Base-by-base conservation (phyloP, 2,113 vertebrate genomes). In the Micromys minutus region DNA sequence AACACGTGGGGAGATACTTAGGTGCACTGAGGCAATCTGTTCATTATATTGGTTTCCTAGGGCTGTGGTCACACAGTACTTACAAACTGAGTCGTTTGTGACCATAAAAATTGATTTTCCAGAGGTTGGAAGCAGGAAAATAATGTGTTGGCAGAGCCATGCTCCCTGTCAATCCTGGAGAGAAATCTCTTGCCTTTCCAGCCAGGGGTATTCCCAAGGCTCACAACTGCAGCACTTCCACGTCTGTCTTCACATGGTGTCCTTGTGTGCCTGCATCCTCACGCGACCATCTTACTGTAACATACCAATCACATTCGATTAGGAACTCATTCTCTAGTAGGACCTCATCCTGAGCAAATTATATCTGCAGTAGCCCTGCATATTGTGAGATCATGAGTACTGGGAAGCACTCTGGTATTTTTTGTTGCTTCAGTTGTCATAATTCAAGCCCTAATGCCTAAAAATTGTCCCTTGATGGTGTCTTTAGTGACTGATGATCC, bases 91-190 rank as follows among this genome's bases (percentile, higher is more conserved):
- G 45, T 77, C 34, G 57, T 71, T 76, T 75, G 63, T 87, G 79
- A 79, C 74, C 75, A 87, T 16, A 50, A 72, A 83, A 63, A 63
- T 92, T 19, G 67, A 59, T 94, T 90, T 47, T 87, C 84, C 85
- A 50, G 83, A 91, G 84, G 45, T 55, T 76, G 76, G 16, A 91
- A 93, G 19, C 85, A 45, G 36, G 24, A 87, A 87, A 93, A 87
- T 39, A 89, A 36, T 47, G 31, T 77, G 42, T 90, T 8, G 0
- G 47, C 26, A 81, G 57, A n/a, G 24, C 45, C 31, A 57, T 76
- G 39, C 42, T 93, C 31, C 22, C 61, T 92, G 71, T 63, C 80
- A 80, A 96, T 80, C 55, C 52, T 36, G 9, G 11, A 75, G 34
- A 36, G 22, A 61, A 59, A 87, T 57, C 9, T 57, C 39, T 84